Base-by-base conservation (phyloP, 1,140 invertebrate genomes). In the Eufriesea mexicana region DNA sequence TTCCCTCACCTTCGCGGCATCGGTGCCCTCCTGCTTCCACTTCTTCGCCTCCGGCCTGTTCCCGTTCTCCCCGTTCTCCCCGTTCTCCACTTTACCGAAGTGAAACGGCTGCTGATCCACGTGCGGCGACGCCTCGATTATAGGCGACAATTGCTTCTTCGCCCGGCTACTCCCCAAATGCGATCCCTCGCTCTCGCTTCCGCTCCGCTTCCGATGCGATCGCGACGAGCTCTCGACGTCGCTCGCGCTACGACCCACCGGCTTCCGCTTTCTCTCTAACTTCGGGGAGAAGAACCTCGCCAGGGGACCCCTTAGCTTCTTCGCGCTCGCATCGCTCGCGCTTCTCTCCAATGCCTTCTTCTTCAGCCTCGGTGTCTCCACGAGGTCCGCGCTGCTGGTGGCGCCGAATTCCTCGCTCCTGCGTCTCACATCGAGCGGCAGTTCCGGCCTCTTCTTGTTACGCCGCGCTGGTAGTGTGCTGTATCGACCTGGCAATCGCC, bases 91-190 rank as follows among this genome's bases (percentile, higher is more conserved):
- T 75, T 18, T 57, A 10, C 75, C 86, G 68, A 92, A 95, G 71
- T 95, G 94, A 85, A 97, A 97, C 84, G 96, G 96, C 88, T 97
- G 96, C 61, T 92, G 90, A 73, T 93, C 90, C 28, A 90, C 95
- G 90, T 86, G 96, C 94, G 90, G 95, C 92, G 94, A 95, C 91
- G 93, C 92, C 93, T 97, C 97, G 72, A 97, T 97, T 79, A 97
- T 97, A 0, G 97, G 97, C 25, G 96, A 97, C n/a, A 97, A 87
- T 89, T 96, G 96, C 75, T 96, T 95, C 90, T 96, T 96, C 79
- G 90, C 92, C 2, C 92, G 87, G 16, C 79, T 64, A 10, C 74
- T 84, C 61, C 89, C 90, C 23, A 92, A 73, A 28, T 92, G 91
- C 2, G 91, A 92, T 35, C 88, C 89, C 76, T 95, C 94, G 74